Conservation (phyloP, 2,113 vertebrate species). For the Laticauda colubrina region DNA sequence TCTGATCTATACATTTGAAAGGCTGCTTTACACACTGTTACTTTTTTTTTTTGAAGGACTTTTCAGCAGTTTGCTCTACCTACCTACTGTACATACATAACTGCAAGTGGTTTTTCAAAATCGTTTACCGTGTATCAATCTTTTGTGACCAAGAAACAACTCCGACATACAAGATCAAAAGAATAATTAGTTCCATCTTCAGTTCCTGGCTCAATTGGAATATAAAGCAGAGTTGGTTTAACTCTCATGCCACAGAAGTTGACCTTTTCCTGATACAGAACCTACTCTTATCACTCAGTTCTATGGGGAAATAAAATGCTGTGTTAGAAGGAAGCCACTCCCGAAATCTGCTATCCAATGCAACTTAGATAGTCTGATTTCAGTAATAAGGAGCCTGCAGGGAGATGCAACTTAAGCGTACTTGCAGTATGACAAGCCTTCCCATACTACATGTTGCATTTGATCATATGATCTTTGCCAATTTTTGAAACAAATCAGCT, state of each 20-base stretch:
- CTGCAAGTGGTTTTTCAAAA: not conserved
- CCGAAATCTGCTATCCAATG: not conserved
- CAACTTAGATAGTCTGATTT: not conserved
- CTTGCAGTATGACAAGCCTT: not conserved
- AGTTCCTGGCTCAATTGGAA: not conserved
- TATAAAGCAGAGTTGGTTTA: not conserved
- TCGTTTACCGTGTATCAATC: not conserved
- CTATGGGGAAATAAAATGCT: not conserved
- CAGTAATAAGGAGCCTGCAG: not conserved
- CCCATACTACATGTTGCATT: not conserved
- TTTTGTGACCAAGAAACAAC: not conserved
- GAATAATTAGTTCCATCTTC: not conserved
- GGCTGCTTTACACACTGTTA: conserved; percentile 28
- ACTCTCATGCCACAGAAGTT: not conserved
- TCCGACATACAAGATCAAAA: not conserved
- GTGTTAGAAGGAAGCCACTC: not conserved
- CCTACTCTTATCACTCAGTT: not conserved
- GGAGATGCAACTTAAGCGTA: not conserved
- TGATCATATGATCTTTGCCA: not conserved
- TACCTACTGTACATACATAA: conserved; percentile 49
- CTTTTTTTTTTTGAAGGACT: conserved; percentile 33
- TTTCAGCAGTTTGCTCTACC: conserved; percentile 35
- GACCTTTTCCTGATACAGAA: not conserved
- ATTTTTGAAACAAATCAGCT: not conserved
- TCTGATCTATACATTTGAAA: conserved; percentile 42